These are phyloP conservation scores for Eilema griseolum DNA, from an alignment of 2,888 invertebrate genomes.

Conservation along the genomic window DNA sequence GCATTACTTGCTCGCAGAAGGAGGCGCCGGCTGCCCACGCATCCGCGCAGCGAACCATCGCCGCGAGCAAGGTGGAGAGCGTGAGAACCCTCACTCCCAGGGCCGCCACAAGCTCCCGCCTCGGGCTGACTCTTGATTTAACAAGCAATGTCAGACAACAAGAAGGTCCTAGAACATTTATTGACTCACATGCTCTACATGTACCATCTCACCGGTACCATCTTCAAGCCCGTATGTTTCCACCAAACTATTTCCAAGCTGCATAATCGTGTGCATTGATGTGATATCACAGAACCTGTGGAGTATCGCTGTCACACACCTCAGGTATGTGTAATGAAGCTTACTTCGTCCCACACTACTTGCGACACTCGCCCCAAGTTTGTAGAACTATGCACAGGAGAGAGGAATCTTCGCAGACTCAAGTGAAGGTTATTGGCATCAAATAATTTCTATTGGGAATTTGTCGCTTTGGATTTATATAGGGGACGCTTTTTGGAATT, in stretches of 20 bases:
- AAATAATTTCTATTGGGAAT: background rate
- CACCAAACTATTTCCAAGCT: background rate
- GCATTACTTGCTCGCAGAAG: no score
- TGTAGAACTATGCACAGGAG: background rate
- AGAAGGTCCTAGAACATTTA: no score
- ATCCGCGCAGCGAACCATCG: no score
- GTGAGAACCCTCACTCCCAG: no score
- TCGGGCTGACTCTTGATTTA: no score
- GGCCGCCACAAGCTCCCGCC: no score
- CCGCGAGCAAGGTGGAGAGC: no score
- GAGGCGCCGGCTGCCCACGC: no score
- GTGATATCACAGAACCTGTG: background rate
- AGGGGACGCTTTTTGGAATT: background rate
- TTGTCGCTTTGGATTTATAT: background rate
- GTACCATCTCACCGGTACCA: background rate
- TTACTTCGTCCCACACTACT: background rate
- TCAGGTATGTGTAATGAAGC: background rate
- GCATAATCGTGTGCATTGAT: background rate
- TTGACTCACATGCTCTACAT: no score
- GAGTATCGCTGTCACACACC: background rate
- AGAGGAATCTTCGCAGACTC: background rate
- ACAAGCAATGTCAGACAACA: no score
- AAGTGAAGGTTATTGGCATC: background rate
- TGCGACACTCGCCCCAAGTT: background rate
- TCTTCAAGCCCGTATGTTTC: background rate